Evolutionary conservation across 2,113 vertebrate genomes (phyloP).

Genomic region (Salvator merianae): DNA sequence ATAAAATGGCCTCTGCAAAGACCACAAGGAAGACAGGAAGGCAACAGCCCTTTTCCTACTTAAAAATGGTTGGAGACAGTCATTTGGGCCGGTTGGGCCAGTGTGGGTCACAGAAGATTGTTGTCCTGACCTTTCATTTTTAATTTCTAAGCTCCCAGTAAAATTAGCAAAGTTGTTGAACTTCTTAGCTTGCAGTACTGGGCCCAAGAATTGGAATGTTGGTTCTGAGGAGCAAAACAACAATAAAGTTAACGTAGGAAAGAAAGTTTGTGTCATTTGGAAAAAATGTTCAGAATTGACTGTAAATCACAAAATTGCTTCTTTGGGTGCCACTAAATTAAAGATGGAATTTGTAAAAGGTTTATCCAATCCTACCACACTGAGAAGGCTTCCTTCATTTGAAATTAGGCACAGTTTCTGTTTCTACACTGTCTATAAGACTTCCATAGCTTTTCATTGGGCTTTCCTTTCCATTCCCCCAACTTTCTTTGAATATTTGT

Average conservation of each 20-base stretch:
- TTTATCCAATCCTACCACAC: neutral
- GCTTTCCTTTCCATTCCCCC: neutral
- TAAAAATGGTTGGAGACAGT: neutral
- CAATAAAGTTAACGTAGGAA: neutral
- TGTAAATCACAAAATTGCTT: conserved; percentile 25
- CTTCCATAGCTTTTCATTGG: neutral
- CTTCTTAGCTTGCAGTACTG: neutral
- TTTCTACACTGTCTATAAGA: neutral
- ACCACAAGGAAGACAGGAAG: neutral
- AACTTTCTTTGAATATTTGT: neutral
- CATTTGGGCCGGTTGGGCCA: neutral
- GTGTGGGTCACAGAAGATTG: neutral
- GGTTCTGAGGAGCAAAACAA: conserved; percentile 6
- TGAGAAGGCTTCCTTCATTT: neutral
- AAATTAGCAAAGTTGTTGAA: neutral
- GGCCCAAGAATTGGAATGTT: neutral
- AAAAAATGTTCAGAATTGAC: conserved; percentile 16
- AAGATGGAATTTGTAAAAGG: conserved; percentile 20
- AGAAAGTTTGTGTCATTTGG: conserved; percentile 30
- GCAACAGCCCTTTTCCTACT: neutral
- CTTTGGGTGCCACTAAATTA: conserved; percentile 24
- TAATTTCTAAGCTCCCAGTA: neutral
- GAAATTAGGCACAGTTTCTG: neutral
- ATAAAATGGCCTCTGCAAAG: neutral
- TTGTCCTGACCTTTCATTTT: neutral